These are phyloP conservation scores for Drosophila diplacantha DNA, from an alignment of 2,888 invertebrate species.

Conservation along the genomic window DNA sequence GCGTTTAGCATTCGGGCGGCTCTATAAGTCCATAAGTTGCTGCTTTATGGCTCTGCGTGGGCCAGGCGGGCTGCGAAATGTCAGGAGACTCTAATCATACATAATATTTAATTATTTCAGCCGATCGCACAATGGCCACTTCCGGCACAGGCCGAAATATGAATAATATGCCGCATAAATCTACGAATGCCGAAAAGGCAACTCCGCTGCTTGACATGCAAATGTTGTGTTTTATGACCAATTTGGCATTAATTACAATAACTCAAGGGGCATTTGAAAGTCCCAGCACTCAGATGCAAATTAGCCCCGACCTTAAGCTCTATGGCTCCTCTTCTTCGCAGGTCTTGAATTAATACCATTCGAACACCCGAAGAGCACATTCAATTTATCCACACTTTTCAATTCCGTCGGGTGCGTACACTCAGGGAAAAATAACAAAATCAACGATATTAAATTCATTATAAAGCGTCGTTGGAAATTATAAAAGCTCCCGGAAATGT, in stretches of 20 bases:
- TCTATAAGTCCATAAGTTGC: slow-evolving; percentile 62
- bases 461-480: neutral
- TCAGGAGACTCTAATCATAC: slow-evolving; percentile 56
- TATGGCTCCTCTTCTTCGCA: slow-evolving; percentile 54
- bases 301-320: slow-evolving; percentile 19
- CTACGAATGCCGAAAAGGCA: slow-evolving; percentile 41
- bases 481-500: neutral
- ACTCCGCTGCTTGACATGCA: slow-evolving; percentile 64
- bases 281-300: slow-evolving; percentile 46
- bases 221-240: slow-evolving; percentile 71
- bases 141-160: slow-evolving; percentile 49
- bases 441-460: neutral
- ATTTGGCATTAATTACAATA: slow-evolving; percentile 71
- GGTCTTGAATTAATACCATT: slow-evolving; percentile 24
- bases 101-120: slow-evolving; percentile 71
- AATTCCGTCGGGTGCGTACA: slow-evolving; percentile 44
- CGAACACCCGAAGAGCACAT: slow-evolving; percentile 1
- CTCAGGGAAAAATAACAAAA: neutral
- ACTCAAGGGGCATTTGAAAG: slow-evolving; percentile 51
- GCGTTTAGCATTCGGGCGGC: slow-evolving; percentile 61
- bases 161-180: slow-evolving; percentile 41
- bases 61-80: slow-evolving; percentile 28
- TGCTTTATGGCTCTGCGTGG: slow-evolving; percentile 64
- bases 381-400: slow-evolving; percentile 11
- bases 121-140: slow-evolving; percentile 62